Percentiles rank a stretch among this genome's conserved stretches.
phyloP scores from a whole-genome alignment of 2,888 invertebrate species.

The Lepidocyrtinus sp. region DNA sequence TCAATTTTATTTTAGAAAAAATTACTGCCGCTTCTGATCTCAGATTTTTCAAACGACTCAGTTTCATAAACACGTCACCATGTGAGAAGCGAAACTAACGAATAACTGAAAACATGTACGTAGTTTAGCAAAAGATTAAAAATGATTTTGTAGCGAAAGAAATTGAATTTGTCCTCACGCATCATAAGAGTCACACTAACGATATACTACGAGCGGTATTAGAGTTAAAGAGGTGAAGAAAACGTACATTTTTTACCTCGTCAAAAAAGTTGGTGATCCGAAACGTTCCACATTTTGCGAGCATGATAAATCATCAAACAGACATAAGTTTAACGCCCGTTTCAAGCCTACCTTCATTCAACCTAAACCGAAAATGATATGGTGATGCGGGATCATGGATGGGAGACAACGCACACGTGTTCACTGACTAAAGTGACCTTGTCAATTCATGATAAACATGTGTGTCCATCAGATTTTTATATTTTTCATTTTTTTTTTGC shows the following conservation, averaged over 20 bases:
- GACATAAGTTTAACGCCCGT: conserved; percentile 3
- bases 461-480: too few species aligned
- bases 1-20: not conserved
- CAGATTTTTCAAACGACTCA: not conserved
- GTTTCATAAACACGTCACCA: not conserved
- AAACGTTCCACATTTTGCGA: conserved; percentile 18
- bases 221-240: too few species aligned
- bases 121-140: not conserved
- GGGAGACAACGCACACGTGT: too few species aligned
- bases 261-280: conserved; percentile 56
- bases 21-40: not conserved
- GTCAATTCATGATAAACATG: too few species aligned
- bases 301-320: conserved; percentile 53
- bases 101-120: not conserved
- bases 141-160: not conserved
- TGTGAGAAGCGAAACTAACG: not conserved
- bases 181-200: too few species aligned
- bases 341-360: not conserved
- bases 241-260: conserved; percentile 52
- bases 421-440: too few species aligned
- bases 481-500: too few species aligned
- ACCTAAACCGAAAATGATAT: too few species aligned
- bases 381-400: too few species aligned
- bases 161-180: too few species aligned
- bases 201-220: too few species aligned